A percentile compares a stretch with the other conserved stretches of the same genome.
Evolutionary conservation across 2,888 invertebrate genomes (phyloP).

Genomic region (Ichneumoninae sp.): DNA sequence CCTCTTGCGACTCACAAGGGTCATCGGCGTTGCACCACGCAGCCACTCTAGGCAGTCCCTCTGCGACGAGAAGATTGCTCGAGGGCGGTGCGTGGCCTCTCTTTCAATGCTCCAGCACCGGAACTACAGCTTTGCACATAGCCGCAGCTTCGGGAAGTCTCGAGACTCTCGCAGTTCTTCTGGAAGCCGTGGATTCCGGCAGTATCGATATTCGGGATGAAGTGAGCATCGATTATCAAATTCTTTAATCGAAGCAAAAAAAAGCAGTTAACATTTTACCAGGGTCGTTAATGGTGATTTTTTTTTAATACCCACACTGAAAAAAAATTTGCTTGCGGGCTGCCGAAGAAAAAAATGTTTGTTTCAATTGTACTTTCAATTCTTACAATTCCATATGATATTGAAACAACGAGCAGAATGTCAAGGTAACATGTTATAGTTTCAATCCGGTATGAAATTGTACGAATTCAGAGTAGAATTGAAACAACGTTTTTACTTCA

Average conservation of each 20-base stretch:
- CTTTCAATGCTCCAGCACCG: slow-evolving; percentile 72
- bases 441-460: too few relatives aligned
- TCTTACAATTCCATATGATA: too few relatives aligned
- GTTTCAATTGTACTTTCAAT: too few relatives aligned
- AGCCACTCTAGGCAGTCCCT: slow-evolving; percentile 79
- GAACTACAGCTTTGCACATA: slow-evolving; percentile 81
- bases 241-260: background rate
- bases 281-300: background rate
- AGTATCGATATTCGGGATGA: slow-evolving; percentile 67
- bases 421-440: too few relatives aligned
- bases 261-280: background rate
- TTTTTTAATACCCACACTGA: slow-evolving; percentile 5
- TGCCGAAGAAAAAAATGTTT: too few relatives aligned
- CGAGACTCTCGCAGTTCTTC: slow-evolving; percentile 69
- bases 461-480: too few relatives aligned
- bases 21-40: slow-evolving; percentile 83
- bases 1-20: slow-evolving; percentile 64
- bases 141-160: slow-evolving; percentile 79
- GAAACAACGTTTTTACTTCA: too few relatives aligned
- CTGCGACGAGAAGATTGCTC: slow-evolving; percentile 79
- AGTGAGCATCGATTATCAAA: slow-evolving; percentile 46
- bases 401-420: too few relatives aligned
- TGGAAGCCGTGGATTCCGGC: slow-evolving; percentile 57
- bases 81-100: slow-evolving; percentile 80
- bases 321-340: too few relatives aligned